Evolutionary conservation across 1,140 invertebrate species (phyloP).

Genomic region (Metopolophium dirhodum): DNA sequence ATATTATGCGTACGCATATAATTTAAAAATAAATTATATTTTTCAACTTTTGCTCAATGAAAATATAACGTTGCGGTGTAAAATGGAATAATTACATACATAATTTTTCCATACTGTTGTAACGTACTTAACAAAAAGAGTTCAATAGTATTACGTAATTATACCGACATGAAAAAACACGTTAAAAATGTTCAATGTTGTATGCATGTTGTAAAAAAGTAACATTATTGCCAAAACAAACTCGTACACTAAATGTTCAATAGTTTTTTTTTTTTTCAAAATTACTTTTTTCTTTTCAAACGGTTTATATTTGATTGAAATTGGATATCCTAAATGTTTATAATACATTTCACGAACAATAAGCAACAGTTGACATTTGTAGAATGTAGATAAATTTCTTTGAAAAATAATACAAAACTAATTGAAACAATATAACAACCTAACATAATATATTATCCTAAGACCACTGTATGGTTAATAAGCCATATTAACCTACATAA

Average conservation of each 20-base stretch:
- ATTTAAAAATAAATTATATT: neutral
- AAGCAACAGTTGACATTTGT: neutral
- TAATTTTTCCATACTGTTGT: neutral
- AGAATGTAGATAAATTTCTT: neutral
- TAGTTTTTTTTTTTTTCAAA: neutral
- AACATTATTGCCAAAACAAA: neutral
- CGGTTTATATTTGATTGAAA: neutral
- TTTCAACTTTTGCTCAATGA: neutral
- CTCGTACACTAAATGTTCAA: neutral
- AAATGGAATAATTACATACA: neutral
- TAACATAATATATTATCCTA: neutral
- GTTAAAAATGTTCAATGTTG: neutral
- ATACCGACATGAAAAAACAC: neutral
- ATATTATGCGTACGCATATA: neutral
- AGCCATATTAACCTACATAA: neutral
- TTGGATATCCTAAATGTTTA: neutral
- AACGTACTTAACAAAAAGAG: neutral
- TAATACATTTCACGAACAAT: neutral
- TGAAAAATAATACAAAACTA: neutral
- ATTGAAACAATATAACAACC: neutral
- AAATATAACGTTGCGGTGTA: neutral
- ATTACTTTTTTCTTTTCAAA: neutral
- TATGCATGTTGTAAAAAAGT: neutral
- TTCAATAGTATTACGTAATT: neutral
- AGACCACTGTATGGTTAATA: neutral